Percentiles rank a stretch among this genome's conserved stretches.
Conservation (phyloP, 2,113 vertebrate genomes). For the Nettapus auritus region DNA sequence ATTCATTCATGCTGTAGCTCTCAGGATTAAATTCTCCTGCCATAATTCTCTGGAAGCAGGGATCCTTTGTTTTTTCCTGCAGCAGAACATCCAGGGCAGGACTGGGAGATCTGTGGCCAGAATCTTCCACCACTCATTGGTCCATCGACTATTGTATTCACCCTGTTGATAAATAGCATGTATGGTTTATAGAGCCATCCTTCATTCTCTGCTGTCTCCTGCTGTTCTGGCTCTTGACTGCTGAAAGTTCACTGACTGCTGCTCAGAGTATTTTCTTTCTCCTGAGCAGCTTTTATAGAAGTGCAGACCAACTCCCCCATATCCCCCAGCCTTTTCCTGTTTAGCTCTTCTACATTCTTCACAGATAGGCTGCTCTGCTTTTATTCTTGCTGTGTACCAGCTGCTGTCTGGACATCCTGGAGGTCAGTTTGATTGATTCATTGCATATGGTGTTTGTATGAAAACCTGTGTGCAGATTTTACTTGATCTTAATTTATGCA, state of each 20-base stretch:
- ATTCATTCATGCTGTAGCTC: background rate
- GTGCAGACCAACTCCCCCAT: accelerated
- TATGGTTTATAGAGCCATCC: background rate
- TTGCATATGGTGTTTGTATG: background rate
- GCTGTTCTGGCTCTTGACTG: background rate
- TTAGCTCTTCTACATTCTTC: background rate
- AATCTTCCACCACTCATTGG: background rate
- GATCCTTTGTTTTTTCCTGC: background rate
- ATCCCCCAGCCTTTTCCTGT: background rate
- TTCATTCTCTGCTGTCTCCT: background rate
- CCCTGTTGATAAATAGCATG: background rate
- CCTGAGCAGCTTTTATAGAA: background rate
- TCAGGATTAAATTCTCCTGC: background rate
- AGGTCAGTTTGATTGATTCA: background rate
- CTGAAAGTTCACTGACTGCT: background rate
- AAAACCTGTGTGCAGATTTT: background rate
- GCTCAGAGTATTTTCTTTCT: background rate
- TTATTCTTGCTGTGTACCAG: background rate
- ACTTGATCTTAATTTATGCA: background rate
- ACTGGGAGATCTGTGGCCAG: background rate
- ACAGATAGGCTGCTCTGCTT: background rate
- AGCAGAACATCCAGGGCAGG: background rate
- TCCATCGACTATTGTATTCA: background rate
- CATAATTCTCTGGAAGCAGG: background rate
- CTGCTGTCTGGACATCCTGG: background rate